Conservation (phyloP, 1,140 invertebrate genomes). For the Macrotrachela quadricornifera region DNA sequence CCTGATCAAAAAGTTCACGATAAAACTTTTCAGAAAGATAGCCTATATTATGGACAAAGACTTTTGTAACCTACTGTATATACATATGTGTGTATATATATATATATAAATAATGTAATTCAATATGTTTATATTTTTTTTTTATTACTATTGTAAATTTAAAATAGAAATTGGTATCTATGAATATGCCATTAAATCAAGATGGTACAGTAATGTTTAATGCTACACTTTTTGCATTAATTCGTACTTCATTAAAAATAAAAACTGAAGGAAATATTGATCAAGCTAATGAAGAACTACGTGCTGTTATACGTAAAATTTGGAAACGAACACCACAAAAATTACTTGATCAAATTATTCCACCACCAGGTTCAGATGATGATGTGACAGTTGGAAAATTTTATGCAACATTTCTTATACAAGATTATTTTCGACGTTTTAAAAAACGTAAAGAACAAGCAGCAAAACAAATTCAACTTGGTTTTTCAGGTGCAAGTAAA, state of each 20-base stretch:
- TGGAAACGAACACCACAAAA: slow-evolving; percentile 93
- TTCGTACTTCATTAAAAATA: slow-evolving; percentile 82
- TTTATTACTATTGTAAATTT: background rate
- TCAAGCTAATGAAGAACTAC: slow-evolving; percentile 73
- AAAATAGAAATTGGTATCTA: slow-evolving; percentile 73
- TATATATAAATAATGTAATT: background rate
- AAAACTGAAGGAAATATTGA: slow-evolving; percentile 90
- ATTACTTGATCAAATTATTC: slow-evolving; percentile 92
- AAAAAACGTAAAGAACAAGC: slow-evolving; percentile 83
- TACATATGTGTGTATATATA: slow-evolving; percentile 67
- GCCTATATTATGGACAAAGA: slow-evolving; percentile 95
- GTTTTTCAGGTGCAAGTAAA: slow-evolving; percentile 35
- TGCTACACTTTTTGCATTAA: slow-evolving; percentile 91
- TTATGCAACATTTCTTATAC: slow-evolving; percentile 99
- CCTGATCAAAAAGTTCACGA: slow-evolving; percentile 33
- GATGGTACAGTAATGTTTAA: slow-evolving; percentile 98
- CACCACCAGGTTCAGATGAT: slow-evolving; percentile 80
- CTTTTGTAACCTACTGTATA: slow-evolving; percentile 90
- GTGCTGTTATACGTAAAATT: slow-evolving; percentile 88
- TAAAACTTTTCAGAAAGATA: slow-evolving; percentile 86
- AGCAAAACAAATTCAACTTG: slow-evolving; percentile 43
- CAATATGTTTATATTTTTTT: background rate
- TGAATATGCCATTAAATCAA: slow-evolving; percentile 99
- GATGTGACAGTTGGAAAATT: slow-evolving; percentile 99
- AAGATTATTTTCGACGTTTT: slow-evolving; percentile 95